Percentiles rank a stretch among this genome's conserved stretches.
These are phyloP conservation scores for Amia ocellicauda DNA, from an alignment of 2,113 vertebrate genomes.

Conservation along the genomic window DNA sequence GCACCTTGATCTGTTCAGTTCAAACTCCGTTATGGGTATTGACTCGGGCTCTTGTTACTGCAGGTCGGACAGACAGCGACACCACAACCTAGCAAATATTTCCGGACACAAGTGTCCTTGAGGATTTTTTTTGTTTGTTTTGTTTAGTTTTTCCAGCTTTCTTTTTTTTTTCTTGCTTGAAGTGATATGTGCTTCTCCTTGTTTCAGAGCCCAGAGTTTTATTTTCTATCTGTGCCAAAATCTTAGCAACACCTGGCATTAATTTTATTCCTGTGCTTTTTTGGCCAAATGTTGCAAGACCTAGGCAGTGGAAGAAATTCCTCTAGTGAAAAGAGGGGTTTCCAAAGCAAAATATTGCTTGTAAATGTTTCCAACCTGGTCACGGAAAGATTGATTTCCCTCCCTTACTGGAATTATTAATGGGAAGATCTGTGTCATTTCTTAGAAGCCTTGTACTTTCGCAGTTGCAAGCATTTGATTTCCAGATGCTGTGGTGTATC, in stretches of 20 bases:
- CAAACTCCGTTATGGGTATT: background rate
- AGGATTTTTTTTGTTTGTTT: too few relatives aligned
- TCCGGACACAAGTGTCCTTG: background rate
- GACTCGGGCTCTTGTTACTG: too few relatives aligned
- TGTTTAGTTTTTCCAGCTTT: too few relatives aligned
- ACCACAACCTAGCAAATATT: background rate
- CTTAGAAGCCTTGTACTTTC: background rate
- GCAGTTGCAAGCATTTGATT: background rate
- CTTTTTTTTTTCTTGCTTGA: background rate
- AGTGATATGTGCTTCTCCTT: background rate
- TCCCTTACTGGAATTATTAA: background rate
- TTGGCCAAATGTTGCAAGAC: background rate
- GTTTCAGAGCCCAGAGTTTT: background rate
- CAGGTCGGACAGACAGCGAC: background rate
- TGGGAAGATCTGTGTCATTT: slow-evolving; percentile 2
- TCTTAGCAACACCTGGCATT: background rate
- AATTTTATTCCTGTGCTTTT: background rate
- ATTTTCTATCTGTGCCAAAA: background rate
- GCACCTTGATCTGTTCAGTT: too few relatives aligned
- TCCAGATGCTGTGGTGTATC: too few relatives aligned
- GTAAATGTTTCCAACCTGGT: slow-evolving; percentile 1
- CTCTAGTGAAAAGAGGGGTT: background rate
- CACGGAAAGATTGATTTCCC: slow-evolving; percentile 1
- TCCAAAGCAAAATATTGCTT: slow-evolving; percentile 3
- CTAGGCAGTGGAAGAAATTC: background rate